Evolutionary conservation across 64 coral and sea anemone species (phyloP), one percentile per base, ranked within the genome.

Genomic region (Orbicella faveolata): DNA sequence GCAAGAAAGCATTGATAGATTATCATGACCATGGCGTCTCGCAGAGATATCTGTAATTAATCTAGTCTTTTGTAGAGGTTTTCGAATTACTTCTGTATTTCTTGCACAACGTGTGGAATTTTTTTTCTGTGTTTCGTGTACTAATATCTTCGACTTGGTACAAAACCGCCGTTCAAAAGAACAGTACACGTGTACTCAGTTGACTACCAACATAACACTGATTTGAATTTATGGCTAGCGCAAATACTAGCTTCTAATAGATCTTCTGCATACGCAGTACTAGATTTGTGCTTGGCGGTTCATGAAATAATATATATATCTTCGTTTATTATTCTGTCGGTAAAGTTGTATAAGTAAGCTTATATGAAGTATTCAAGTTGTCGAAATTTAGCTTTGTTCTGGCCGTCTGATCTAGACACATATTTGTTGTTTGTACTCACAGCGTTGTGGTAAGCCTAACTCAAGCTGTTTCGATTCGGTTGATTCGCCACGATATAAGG

Each of bases 101-200:
- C 34, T n/a, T 30, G 41, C 36, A 73, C 37, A 8, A 23, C 11
- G 36, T 85, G n/a, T 66, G 11, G 18, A 72, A 53, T 10, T 59
- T 52, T 68, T 23, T 16, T 85, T 14, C 11, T 2, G 34, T 67
- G 51, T 72, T 85, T 9, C 52, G 34, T 70, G 64, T 72, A n/a
- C 12, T 52, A 66, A 52, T 14, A 13, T 54, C 52, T 48, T 48
- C 44, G 5, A 6, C 44, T 48, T 6, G 44, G 61, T 48, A 26
- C 9, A 26, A 67, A 66, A 48, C 44, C 44, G 44, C 12, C 61
- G 5, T 72, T 73, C 41, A 85, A 85, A 72, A 51, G 65, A 52
- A 85, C 63, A 85, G 63, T 85, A 30, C 65, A 72, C 65, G 82
- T 85, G 65, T 30, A 70, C 67, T 20, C 25, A 1, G 21, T 70